phyloP scores from a whole-genome alignment of 2,888 invertebrate species.

The Drosophila planitibia region DNA sequence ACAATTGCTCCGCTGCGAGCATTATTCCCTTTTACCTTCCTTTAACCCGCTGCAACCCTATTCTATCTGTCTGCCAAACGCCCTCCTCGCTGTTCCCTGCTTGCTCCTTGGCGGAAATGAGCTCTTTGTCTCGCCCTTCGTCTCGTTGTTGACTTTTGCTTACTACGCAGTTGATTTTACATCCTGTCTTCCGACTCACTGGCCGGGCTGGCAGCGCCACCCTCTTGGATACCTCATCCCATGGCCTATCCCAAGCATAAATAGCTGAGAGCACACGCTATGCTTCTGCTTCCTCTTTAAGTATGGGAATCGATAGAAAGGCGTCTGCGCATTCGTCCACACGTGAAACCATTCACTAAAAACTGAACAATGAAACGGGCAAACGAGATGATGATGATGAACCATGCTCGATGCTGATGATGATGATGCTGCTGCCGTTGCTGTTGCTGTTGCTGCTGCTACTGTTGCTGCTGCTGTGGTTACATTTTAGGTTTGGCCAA shows the following conservation, averaged over 20 bases:
- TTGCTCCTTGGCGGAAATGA: slow-evolving; percentile 12
- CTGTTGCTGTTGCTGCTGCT: neutral
- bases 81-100: neutral
- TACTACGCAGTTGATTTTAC: slow-evolving; percentile 78
- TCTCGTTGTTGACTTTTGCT: slow-evolving; percentile 68
- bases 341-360: slow-evolving; percentile 73
- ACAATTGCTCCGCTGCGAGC: slow-evolving; percentile 33
- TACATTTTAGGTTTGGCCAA: slow-evolving; percentile 2
- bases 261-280: slow-evolving; percentile 40
- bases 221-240: slow-evolving; percentile 37
- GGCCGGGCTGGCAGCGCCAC: neutral
- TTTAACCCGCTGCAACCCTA: neutral
- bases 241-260: slow-evolving; percentile 72
- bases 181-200: slow-evolving; percentile 51
- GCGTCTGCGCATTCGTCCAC: slow-evolving; percentile 57
- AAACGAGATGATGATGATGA: slow-evolving; percentile 22
- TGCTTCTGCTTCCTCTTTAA: neutral
- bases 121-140: slow-evolving; percentile 38
- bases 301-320: slow-evolving; percentile 61
- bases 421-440: neutral
- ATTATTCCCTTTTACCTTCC: slow-evolving; percentile 6
- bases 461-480: neutral
- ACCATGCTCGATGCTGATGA: slow-evolving; percentile 6
- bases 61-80: neutral
- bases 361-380: slow-evolving; percentile 39